Percentiles rank a stretch among this genome's conserved stretches.
phyloP scores from a whole-genome alignment of 2,113 vertebrate species.

The Crotalus helleri region DNA sequence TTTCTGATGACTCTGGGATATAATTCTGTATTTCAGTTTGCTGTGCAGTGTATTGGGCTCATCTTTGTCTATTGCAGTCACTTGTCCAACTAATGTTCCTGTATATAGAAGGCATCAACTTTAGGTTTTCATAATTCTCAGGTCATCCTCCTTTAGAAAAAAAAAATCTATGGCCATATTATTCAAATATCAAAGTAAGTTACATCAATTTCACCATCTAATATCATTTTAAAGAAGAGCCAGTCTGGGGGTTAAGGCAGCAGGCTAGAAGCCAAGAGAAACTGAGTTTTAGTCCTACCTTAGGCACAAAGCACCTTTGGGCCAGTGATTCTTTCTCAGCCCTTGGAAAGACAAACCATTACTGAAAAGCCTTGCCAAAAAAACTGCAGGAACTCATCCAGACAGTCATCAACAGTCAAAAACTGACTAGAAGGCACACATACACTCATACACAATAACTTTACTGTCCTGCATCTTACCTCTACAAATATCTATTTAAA shows the following conservation, averaged over 20 bases:
- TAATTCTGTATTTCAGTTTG: slow-evolving; percentile 72
- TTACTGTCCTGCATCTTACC: neutral
- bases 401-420: too few species aligned
- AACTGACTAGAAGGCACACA: too few species aligned
- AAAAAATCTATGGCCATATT: neutral
- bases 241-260: neutral
- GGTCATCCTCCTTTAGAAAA: neutral
- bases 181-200: neutral
- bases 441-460: neutral
- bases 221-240: neutral
- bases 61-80: slow-evolving; percentile 80
- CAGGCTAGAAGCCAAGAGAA: neutral
- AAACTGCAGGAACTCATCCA: too few species aligned
- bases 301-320: neutral
- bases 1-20: slow-evolving; percentile 56
- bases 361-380: too few species aligned
- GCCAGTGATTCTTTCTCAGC: neutral
- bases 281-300: neutral
- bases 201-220: neutral
- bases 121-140: slow-evolving; percentile 2
- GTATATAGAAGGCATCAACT: slow-evolving; percentile 35
- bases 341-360: neutral
- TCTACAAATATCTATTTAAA: neutral
- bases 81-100: slow-evolving; percentile 76
- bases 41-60: slow-evolving; percentile 66